A percentile compares a stretch with the other conserved stretches of the same genome.
These are phyloP conservation scores for Grantiella picta DNA, from an alignment of 2,113 vertebrate genomes.

Conservation along the genomic window DNA sequence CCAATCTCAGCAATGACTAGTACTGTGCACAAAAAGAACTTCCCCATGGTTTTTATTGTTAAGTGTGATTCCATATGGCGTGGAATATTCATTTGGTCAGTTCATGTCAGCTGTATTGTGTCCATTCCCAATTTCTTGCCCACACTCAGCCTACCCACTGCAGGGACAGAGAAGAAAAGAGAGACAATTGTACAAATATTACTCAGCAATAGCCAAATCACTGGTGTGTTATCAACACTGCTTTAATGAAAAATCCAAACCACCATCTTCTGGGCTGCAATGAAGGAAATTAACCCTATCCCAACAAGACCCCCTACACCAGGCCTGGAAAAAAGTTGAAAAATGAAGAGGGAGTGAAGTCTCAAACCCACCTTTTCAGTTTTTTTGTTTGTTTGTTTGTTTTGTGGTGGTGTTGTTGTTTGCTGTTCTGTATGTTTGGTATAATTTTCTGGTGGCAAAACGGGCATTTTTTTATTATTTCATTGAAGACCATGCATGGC, in stretches of 20 bases:
- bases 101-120: not conserved
- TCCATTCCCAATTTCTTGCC: not conserved
- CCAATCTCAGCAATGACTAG: not conserved
- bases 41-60: not conserved
- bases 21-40: rapidly evolving
- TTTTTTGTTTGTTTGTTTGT: no score
- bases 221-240: not conserved
- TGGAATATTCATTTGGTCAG: not conserved
- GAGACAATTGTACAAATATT: not conserved
- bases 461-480: not conserved
- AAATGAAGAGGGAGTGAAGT: not conserved
- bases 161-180: not conserved
- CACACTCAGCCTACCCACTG: not conserved
- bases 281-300: not conserved
- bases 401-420: not conserved
- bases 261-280: not conserved
- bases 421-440: not conserved
- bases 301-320: not conserved
- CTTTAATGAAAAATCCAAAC: not conserved
- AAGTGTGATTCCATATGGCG: rapidly evolving
- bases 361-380: not conserved
- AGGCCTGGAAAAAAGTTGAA: not conserved
- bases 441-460: not conserved
- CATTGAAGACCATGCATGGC: rapidly evolving
- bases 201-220: not conserved